Evolutionary conservation across 2,888 invertebrate genomes (phyloP).

Genomic region (Thymelicus lineola): DNA sequence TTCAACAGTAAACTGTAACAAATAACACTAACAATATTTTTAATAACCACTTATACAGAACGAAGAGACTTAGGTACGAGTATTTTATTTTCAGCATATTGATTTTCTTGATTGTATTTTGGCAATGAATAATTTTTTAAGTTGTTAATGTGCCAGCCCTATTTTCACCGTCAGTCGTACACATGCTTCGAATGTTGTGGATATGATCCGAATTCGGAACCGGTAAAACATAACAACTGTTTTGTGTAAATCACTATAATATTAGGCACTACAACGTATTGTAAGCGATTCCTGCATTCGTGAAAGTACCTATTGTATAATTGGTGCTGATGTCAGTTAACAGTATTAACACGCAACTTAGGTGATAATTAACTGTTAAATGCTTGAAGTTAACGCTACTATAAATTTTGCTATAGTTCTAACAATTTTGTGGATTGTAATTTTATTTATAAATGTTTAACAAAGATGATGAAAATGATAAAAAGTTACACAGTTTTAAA

Average conservation of each 20-base stretch:
- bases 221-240: slow-evolving; percentile 57
- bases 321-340: slow-evolving; percentile 4
- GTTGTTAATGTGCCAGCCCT: slow-evolving; percentile 10
- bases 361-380: slow-evolving; percentile 1
- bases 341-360: slow-evolving; percentile 1
- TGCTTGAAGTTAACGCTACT: too few species aligned
- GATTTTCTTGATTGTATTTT: neutral
- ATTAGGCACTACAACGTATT: neutral
- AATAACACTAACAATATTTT: too few species aligned
- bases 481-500: too few species aligned
- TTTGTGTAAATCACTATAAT: slow-evolving; percentile 26
- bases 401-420: too few species aligned
- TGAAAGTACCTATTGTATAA: slow-evolving; percentile 1
- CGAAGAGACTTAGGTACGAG: too few species aligned
- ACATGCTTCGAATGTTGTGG: slow-evolving; percentile 24
- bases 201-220: slow-evolving; percentile 58
- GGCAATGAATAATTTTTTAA: neutral
- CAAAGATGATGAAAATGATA: too few species aligned
- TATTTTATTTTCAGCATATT: neutral
- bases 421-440: too few species aligned
- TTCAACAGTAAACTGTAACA: too few species aligned
- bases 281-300: neutral
- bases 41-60: too few species aligned
- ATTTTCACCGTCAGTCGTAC: slow-evolving; percentile 21
- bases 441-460: too few species aligned